phyloP scores from a whole-genome alignment of 1,140 invertebrate genomes.

The Eulimnadia texana region DNA sequence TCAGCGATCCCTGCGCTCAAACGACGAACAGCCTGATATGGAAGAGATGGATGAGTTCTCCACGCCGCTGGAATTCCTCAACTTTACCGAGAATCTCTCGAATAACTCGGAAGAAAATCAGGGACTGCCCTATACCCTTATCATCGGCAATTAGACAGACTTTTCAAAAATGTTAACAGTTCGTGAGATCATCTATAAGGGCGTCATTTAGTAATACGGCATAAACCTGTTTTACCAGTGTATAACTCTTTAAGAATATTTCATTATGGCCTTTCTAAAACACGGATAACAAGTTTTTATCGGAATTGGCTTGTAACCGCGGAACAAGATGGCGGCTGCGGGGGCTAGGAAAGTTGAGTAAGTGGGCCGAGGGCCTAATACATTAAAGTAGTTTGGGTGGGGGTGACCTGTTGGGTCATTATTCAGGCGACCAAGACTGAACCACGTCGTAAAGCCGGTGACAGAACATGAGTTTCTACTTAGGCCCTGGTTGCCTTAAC shows the following conservation, averaged over 20 bases:
- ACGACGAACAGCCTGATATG: neutral
- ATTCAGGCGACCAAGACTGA: neutral
- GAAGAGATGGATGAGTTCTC: neutral
- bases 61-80: neutral
- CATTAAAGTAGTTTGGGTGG: neutral
- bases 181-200: too few species aligned
- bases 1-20: neutral
- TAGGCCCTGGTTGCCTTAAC: neutral
- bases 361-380: neutral
- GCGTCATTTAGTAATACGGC: too few species aligned
- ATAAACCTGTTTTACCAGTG: too few species aligned
- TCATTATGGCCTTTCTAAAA: too few species aligned
- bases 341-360: neutral
- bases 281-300: too few species aligned
- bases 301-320: neutral
- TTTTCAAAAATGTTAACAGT: too few species aligned
- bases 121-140: too few species aligned
- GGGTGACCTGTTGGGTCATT: neutral
- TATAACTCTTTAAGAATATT: too few species aligned
- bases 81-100: too few species aligned
- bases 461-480: slow-evolving; percentile 14
- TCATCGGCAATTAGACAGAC: too few species aligned
- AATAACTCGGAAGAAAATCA: too few species aligned
- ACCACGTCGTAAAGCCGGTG: slow-evolving; percentile 13
- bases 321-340: too few species aligned